These are phyloP conservation scores for Seriola dumerili DNA, from an alignment of 2,113 vertebrate species.

Conservation along the genomic window DNA sequence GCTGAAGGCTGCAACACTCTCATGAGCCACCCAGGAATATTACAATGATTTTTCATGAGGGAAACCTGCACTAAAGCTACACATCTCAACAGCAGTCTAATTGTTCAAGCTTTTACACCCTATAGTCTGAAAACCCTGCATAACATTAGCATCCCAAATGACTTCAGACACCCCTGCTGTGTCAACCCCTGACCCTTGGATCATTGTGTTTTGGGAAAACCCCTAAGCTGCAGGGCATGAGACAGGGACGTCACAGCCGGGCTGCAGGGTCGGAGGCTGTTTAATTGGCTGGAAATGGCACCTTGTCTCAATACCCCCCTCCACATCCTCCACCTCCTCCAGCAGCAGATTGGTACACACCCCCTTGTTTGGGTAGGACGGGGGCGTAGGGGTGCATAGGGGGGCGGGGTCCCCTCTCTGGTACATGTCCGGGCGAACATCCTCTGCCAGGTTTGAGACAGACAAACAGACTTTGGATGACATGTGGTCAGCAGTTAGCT, in stretches of 20 bases:
- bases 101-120: conserved; percentile 31
- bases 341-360: conserved; percentile 45
- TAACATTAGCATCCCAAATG: conserved; percentile 68
- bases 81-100: conserved; percentile 28
- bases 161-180: conserved; percentile 41
- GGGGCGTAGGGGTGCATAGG: background rate
- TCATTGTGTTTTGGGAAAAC: conserved; percentile 48
- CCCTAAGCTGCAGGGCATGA: conserved; percentile 55
- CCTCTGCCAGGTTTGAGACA: conserved; percentile 34
- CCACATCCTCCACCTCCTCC: background rate
- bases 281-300: conserved; percentile 59
- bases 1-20: background rate
- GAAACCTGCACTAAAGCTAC: background rate
- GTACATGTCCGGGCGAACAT: conserved; percentile 73
- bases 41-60: background rate
- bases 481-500: conserved; percentile 9
- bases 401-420: conserved; percentile 26
- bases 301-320: conserved; percentile 18
- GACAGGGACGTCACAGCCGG: conserved; percentile 41
- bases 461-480: conserved; percentile 9
- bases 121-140: conserved; percentile 49
- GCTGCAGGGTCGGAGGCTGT: conserved; percentile 37
- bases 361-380: conserved; percentile 26
- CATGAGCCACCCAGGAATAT: background rate
- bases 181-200: conserved; percentile 49